Base-by-base conservation (phyloP, 2,888 invertebrate species). In the Phyllotreta striolata region DNA sequence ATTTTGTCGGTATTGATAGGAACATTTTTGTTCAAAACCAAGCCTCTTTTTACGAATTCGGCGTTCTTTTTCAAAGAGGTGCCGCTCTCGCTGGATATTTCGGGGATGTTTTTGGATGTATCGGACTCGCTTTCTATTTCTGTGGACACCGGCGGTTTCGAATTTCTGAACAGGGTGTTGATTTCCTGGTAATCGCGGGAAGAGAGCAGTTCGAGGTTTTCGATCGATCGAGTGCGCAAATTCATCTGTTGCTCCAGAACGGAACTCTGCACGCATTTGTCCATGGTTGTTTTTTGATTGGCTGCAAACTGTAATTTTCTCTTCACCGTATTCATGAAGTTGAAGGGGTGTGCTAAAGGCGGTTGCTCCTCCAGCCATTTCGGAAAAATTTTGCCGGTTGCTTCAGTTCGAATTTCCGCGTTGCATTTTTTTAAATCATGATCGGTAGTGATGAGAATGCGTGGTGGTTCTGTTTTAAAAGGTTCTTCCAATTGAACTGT, bases 241-340 rank as follows among this genome's bases (percentile, higher is more conserved):
- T 77, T 73, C n/a, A 73, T 62, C 54, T 67, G 68, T 64, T 74
- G 13, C 7, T 61, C 61, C 13, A 63, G 41, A 40, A 73, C 37
- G 1, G 74, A 72, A 64, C 68, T 75, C 64, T 77, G 76, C 13
- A 76, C 66, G 37, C 73, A 76, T 40, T 75, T 64, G 68, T 79
- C 77, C 1, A 66, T 70, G 34, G 38, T 63, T 59, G 54, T 62
- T 59, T 72, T 68, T 41, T 74, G 74, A 5, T 72, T 76, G 24
- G 75, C 63, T 5, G 74, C 77, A 46, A 74, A 67, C 60, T 80
- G 77, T 6, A 87, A 76, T 72, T 89, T 89, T 66, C 84, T 81
- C 70, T 86, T 85, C 6, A 86, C 85, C 49, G 85, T 87, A 73
- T 82, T 85, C 46, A 87, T 85, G 72, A 88, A 87, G 72, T 87